Conservation (phyloP, 2,113 vertebrate genomes). For the Semicossyphus pulcher region DNA sequence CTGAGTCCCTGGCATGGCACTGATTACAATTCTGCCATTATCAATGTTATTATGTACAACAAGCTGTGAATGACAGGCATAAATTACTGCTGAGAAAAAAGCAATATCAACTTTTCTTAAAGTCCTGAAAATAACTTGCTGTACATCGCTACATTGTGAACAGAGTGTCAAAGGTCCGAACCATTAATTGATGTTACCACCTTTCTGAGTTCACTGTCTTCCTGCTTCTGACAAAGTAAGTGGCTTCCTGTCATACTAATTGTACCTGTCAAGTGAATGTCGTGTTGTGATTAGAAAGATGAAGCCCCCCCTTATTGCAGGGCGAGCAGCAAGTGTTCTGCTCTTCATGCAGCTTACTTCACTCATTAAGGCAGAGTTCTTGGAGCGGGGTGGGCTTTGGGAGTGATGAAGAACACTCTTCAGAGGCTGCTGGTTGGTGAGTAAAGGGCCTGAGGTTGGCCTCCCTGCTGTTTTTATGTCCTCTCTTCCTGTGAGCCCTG, state of each 20-base stretch:
- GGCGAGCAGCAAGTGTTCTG: constrained; percentile 8
- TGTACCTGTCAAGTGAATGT: constrained; percentile 27
- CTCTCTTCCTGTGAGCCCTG: constrained; percentile 30
- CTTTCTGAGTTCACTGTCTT: neutral
- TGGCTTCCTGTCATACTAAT: neutral
- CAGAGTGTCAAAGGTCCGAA: no score
- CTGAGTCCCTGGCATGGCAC: no score
- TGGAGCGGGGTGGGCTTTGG: neutral
- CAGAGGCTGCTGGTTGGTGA: neutral
- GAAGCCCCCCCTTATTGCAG: neutral
- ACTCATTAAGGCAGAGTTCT: constrained; percentile 37
- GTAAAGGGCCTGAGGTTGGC: constrained; percentile 30
- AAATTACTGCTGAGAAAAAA: no score
- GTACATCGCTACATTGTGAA: no score
- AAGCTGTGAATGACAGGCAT: no score
- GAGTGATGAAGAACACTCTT: constrained; percentile 8
- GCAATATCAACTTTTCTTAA: no score
- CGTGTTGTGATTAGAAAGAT: constrained; percentile 23
- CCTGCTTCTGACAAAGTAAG: neutral
- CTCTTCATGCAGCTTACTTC: constrained; percentile 12
- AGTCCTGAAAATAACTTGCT: no score
- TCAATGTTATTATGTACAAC: no score
- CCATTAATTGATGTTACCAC: neutral
- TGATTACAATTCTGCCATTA: no score
- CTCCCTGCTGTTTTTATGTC: constrained; percentile 37